A percentile compares a stretch with the other conserved stretches of the same genome.
Evolutionary conservation across 1,140 invertebrate genomes (phyloP).

Genomic region (Arctopsyche grandis): DNA sequence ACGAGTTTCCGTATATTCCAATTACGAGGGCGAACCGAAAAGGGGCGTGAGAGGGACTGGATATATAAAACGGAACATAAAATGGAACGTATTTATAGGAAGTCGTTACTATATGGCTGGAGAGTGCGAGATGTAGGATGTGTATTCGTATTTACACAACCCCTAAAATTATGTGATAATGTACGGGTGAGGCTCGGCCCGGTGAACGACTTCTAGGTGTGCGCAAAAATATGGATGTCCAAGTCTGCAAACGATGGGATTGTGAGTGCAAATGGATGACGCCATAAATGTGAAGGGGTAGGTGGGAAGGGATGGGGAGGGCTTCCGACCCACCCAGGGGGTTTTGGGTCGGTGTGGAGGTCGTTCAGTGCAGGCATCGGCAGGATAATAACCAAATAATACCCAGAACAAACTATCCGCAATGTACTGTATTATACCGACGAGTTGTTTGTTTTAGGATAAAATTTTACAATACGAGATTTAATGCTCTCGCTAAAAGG

Average conservation of each 20-base stretch:
- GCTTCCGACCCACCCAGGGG: neutral
- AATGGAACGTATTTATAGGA: neutral
- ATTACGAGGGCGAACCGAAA: neutral
- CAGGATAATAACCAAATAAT: slow-evolving; percentile 34
- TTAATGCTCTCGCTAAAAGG: too few relatives aligned
- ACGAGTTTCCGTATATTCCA: slow-evolving; percentile 8
- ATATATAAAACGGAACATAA: slow-evolving; percentile 7
- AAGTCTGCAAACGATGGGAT: slow-evolving; percentile 32
- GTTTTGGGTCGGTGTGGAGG: neutral
- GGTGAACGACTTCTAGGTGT: neutral
- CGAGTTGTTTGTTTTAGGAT: too few relatives aligned
- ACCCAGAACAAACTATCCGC: slow-evolving; percentile 10
- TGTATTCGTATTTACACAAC: too few relatives aligned
- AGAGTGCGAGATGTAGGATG: too few relatives aligned
- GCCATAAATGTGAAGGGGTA: slow-evolving; percentile 29
- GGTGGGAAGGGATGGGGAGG: neutral
- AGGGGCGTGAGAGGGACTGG: too few relatives aligned
- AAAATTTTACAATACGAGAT: too few relatives aligned
- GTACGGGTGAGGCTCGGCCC: neutral
- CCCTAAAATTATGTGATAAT: too few relatives aligned
- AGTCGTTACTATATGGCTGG: too few relatives aligned
- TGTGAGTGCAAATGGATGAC: slow-evolving; percentile 34
- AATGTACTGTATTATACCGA: neutral
- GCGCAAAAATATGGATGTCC: slow-evolving; percentile 31
- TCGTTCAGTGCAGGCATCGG: slow-evolving; percentile 23